Conservation (phyloP, 2,113 vertebrate genomes). For the Jacana jacana region DNA sequence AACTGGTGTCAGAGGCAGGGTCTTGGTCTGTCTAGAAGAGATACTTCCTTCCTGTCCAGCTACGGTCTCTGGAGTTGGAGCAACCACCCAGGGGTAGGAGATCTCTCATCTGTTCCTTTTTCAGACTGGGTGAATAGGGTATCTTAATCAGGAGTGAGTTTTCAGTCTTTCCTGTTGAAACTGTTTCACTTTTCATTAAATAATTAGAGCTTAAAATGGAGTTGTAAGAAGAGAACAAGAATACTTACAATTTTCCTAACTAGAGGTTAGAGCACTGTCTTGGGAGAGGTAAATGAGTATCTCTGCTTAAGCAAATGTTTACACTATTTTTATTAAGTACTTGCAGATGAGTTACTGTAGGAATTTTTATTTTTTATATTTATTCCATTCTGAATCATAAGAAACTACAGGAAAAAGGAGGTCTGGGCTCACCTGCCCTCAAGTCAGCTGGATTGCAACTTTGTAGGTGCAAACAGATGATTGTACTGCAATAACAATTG, state of each 20-base stretch:
- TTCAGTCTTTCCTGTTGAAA: neutral
- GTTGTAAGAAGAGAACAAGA: neutral
- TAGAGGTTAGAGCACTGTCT: neutral
- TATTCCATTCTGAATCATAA: neutral
- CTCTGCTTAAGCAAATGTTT: neutral
- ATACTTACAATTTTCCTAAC: neutral
- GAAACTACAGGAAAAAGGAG: neutral
- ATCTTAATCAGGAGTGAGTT: neutral
- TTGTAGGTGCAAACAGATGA: neutral
- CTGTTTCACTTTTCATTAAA: neutral
- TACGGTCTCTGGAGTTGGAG: neutral
- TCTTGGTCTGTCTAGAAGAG: accelerated
- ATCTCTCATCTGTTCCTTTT: neutral
- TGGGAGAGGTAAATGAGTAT: neutral
- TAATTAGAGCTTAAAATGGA: neutral
- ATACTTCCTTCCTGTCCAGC: neutral
- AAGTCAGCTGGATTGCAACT: neutral
- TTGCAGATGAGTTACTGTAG: neutral
- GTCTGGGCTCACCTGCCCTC: neutral
- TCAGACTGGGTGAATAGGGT: neutral
- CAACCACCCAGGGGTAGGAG: too few relatives aligned
- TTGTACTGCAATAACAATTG: neutral
- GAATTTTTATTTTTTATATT: neutral
- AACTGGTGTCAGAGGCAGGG: accelerated
- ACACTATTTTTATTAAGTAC: neutral